Evolutionary conservation across 2,888 invertebrate genomes (phyloP), one percentile per base, ranked within the genome.

Genomic region (Lasioglossum marginatum): DNA sequence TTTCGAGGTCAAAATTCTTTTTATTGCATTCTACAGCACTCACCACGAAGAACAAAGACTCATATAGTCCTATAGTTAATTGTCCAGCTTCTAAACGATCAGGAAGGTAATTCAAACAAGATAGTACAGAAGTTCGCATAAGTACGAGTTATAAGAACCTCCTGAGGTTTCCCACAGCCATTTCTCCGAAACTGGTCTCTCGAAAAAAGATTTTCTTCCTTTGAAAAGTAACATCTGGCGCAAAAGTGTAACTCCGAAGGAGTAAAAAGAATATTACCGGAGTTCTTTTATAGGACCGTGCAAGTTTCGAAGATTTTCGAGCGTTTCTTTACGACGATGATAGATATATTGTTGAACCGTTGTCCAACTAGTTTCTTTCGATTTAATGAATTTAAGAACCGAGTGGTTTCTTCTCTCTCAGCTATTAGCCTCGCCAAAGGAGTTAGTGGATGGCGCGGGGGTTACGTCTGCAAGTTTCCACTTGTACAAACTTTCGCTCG

Each of bases 351-450:
- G 27, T 37, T 31, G 16, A 23, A 37, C 19, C 37, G 31, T 77
- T 71, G 19, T 16, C 45, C 72, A 37, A 45, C 31, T 27, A 27
- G 72, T 31, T 40, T 16, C 16, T 45, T 72, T 72, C 48, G 63
- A 72, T 78, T 76, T 85, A 85, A 86, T 81, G 85, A 81, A 81
- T 83, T 75, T 68, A 70, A 79, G 70, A 45, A 27, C 40, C 48
- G 40, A 45, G 60, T 45, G 79, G 57, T 83, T 60, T 52, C 60
- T 70, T 73, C 73, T 31, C 31, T 63, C 63, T n/a, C 73, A 81
- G 89, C 89, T 89, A 88, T 90, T 87, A 88, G 79, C 87, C 86
- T 81, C 81, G 85, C 31, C 57, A 78, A 85, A 85, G 74, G 74
- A 91, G 89, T 87, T 85, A 79, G 83, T 71, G 81, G 80, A 88